These are phyloP conservation scores for Acanthurus lineatus DNA, from an alignment of 2,797 vertebrate genomes.

Conservation along the genomic window DNA sequence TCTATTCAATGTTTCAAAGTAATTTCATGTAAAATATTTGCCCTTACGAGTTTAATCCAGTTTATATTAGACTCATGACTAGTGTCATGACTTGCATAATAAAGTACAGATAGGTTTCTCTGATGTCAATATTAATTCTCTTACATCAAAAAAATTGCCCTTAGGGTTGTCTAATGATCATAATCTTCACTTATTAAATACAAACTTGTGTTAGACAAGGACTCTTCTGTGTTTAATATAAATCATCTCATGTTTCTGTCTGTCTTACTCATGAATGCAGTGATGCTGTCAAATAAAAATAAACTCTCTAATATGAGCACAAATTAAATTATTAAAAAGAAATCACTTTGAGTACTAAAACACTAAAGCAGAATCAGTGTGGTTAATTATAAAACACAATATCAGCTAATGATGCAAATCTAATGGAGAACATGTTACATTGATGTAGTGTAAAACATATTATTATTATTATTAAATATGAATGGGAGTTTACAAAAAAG, in stretches of 20 bases:
- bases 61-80: neutral
- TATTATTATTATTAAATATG: neutral
- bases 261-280: neutral
- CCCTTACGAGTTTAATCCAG: neutral
- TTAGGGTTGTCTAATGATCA: no score
- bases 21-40: neutral
- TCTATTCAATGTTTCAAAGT: constrained; percentile 7
- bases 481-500: neutral
- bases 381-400: neutral
- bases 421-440: constrained; percentile 7
- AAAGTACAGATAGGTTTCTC: neutral
- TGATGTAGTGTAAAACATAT: neutral
- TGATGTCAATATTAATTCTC: neutral
- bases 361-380: neutral
- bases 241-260: neutral
- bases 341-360: neutral
- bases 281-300: neutral
- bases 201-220: no score
- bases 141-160: no score
- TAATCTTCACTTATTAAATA: no score
- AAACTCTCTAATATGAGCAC: no score
- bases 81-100: neutral
- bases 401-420: constrained; percentile 3
- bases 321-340: no score
- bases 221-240: neutral